These are phyloP conservation scores for Poeciliopsis gracilis DNA, from an alignment of 2,797 vertebrate species.

Conservation along the genomic window DNA sequence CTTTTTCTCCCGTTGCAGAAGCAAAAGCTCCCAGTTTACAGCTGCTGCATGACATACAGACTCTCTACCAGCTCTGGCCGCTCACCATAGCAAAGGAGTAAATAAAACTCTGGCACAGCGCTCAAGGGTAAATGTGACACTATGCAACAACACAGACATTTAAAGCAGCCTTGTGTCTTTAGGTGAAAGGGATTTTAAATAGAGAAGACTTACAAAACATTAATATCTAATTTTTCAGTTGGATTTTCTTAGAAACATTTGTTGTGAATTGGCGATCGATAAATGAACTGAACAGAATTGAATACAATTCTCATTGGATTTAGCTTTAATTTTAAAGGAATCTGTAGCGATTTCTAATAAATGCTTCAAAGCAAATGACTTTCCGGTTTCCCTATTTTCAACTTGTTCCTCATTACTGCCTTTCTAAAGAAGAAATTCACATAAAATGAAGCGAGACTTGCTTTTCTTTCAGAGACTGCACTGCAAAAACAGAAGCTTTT, in stretches of 20 bases:
- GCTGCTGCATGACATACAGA: conserved; percentile 26
- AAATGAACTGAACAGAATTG: no score
- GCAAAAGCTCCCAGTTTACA: conserved; percentile 43
- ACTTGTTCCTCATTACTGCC: not conserved
- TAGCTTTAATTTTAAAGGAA: not conserved
- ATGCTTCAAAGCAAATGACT: not conserved
- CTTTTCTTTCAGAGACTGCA: conserved; percentile 5
- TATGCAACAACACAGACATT: not conserved
- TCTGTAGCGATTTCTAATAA: conserved; percentile 3
- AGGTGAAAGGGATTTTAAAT: conserved; percentile 10
- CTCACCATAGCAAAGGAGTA: conserved; percentile 57
- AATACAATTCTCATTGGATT: not conserved
- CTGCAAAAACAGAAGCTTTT: no score
- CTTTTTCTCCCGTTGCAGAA: conserved; percentile 11
- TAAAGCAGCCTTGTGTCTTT: not conserved
- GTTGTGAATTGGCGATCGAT: no score
- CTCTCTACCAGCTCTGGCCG: conserved; percentile 24
- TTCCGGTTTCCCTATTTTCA: not conserved
- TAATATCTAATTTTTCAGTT: not conserved
- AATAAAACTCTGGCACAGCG: conserved; percentile 52
- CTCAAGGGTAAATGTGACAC: conserved; percentile 42
- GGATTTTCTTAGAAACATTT: no score
- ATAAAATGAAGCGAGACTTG: not conserved
- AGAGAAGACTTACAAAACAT: not conserved
- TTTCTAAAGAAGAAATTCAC: not conserved